These are phyloP conservation scores for Lates japonicus DNA, from an alignment of 2,797 vertebrate species.

Conservation along the genomic window DNA sequence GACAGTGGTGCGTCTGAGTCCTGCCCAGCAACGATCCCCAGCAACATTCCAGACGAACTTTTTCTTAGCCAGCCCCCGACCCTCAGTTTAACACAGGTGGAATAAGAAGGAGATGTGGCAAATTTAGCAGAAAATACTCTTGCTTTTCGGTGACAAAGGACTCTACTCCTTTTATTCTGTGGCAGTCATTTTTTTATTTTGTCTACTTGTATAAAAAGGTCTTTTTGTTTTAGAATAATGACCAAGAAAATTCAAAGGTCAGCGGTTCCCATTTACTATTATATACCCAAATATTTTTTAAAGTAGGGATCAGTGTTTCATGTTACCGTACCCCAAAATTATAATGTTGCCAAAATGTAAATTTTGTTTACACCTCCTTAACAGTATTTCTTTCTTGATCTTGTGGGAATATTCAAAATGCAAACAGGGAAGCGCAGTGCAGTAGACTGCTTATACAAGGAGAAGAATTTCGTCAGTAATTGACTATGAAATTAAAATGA, in stretches of 20 bases:
- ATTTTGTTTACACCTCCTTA: slow-evolving; percentile 72
- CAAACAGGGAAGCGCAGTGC: slow-evolving; percentile 47
- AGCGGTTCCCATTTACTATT: slow-evolving; percentile 53
- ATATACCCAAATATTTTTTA: slow-evolving; percentile 62
- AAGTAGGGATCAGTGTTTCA: slow-evolving; percentile 74
- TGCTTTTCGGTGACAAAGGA: slow-evolving; percentile 72
- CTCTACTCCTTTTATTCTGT: slow-evolving; percentile 77
- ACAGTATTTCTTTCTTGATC: slow-evolving; percentile 76
- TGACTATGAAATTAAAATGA: slow-evolving; percentile 35
- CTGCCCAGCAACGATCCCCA: slow-evolving; percentile 83
- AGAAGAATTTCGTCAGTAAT: slow-evolving; percentile 22
- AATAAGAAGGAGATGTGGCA: slow-evolving; percentile 73
- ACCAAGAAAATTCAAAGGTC: slow-evolving; percentile 69
- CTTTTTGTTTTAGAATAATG: slow-evolving; percentile 74
- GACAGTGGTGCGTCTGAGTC: slow-evolving; percentile 86
- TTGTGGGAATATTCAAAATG: slow-evolving; percentile 56
- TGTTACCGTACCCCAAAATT: slow-evolving; percentile 53
- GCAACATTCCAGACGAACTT: slow-evolving; percentile 91
- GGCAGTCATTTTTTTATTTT: slow-evolving; percentile 76
- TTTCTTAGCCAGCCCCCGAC: slow-evolving; percentile 75
- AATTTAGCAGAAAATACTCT: slow-evolving; percentile 76
- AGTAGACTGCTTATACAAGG: slow-evolving; percentile 44
- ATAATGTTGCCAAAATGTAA: slow-evolving; percentile 80
- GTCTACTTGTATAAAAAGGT: slow-evolving; percentile 71
- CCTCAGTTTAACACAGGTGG: slow-evolving; percentile 78